These are phyloP conservation scores for Psilopsiagon aurifrons DNA, from an alignment of 2,113 vertebrate species.

Conservation along the genomic window DNA sequence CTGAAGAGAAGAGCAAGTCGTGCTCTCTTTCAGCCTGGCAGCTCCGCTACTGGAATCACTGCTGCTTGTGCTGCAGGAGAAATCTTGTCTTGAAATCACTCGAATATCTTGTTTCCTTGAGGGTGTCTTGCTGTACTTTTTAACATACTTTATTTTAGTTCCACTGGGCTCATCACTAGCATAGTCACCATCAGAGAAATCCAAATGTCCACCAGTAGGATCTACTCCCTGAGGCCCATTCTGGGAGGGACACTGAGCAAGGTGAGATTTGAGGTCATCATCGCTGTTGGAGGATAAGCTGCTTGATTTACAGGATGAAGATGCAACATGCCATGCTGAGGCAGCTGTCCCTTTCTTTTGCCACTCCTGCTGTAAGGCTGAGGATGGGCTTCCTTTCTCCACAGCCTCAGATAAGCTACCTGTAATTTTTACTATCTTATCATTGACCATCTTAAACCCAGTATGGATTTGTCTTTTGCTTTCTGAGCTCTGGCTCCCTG, in stretches of 20 bases:
- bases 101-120: background rate
- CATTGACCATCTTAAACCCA: constrained; percentile 69
- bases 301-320: constrained; percentile 32
- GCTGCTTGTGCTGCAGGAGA: constrained; percentile 15
- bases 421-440: constrained; percentile 62
- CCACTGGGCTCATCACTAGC: constrained; percentile 69
- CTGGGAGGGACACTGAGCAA: background rate
- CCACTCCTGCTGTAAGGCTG: background rate
- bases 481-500: background rate
- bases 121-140: background rate
- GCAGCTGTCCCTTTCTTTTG: background rate
- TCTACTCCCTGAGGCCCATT: background rate
- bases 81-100: background rate
- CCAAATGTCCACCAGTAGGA: background rate
- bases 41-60: constrained; percentile 6
- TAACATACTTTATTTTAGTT: background rate
- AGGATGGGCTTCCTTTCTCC: background rate
- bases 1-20: background rate
- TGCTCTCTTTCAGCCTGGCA: background rate
- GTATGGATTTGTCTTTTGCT: background rate
- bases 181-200: constrained; percentile 66
- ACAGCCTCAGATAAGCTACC: background rate
- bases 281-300: background rate
- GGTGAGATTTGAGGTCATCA: constrained; percentile 16
- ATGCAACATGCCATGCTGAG: accelerated